Percentiles rank a stretch among this genome's conserved stretches.
These are phyloP conservation scores for Lithobius niger DNA, from an alignment of 1,140 invertebrate species.

Conservation along the genomic window DNA sequence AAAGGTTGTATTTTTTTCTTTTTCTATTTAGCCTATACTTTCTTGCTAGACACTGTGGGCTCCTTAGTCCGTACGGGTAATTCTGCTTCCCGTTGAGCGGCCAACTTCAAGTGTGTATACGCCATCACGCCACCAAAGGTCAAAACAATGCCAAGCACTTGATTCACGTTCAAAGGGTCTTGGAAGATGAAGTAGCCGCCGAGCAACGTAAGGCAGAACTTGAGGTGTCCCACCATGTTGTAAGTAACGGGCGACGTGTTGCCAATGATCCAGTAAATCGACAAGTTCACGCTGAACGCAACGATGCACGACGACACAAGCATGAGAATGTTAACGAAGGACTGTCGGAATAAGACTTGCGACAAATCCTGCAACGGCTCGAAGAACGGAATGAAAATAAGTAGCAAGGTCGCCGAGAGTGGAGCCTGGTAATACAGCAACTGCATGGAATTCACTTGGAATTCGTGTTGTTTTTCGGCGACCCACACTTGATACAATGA, in stretches of 20 bases:
- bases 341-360: constrained; percentile 26
- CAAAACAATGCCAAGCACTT: constrained; percentile 39
- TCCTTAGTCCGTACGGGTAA: too few relatives aligned
- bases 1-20: too few relatives aligned
- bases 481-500: constrained; percentile 51
- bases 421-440: constrained; percentile 48
- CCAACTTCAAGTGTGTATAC: constrained; percentile 39
- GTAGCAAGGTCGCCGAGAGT: constrained; percentile 39
- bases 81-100: too few relatives aligned
- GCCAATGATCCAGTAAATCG: constrained; percentile 50
- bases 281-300: constrained; percentile 46
- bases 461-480: constrained; percentile 44
- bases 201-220: constrained; percentile 43
- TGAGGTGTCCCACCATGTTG: constrained; percentile 49
- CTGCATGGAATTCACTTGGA: constrained; percentile 49
- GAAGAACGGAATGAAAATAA: constrained; percentile 40
- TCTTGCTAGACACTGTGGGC: too few relatives aligned
- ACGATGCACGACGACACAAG: constrained; percentile 40
- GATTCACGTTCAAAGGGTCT: constrained; percentile 39
- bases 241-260: constrained; percentile 48
- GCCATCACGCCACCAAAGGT: constrained; percentile 38
- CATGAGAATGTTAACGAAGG: constrained; percentile 30
- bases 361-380: constrained; percentile 33
- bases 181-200: constrained; percentile 42
- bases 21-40: too few relatives aligned